Evolutionary conservation across 2,113 vertebrate genomes (phyloP), one percentile per base, ranked within the genome.

Genomic region (Polypterus senegalus): DNA sequence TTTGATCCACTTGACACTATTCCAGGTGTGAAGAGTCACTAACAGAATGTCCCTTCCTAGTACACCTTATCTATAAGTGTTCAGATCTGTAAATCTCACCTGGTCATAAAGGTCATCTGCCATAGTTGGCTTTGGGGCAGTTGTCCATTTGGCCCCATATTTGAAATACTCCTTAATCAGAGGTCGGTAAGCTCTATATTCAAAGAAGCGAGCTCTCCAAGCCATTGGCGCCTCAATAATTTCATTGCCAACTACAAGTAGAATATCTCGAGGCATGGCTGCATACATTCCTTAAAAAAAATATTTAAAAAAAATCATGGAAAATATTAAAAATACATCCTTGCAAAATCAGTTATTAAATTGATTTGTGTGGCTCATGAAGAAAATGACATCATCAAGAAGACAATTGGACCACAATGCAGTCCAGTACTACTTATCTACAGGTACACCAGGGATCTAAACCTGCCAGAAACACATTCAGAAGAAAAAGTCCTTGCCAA

Each of bases 201-300:
- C 97, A 64, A 99, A 98, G 84, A 99, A 99, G 1, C 97, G 93
- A 65, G 95, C 70, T 27, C 97, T 91, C 97, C 95, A 99, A 0
- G 97, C 97, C 97, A 99, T 99, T 1, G 97, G 96, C 0, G 96
- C 96, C 79, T 99, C 96, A 1, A 99, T 98, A 52, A 99, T 97
- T 78, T 99, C 96, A 58, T 95, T 96, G 27, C 96, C 96, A 69
- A 99, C 89, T 11, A 99, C 92, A 47, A 98, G 64, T 4, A 99
- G 81, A 77, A 99, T 98, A 79, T 99, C 96, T 73, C 96, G 86
- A 5, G 96, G 96, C 96, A 99, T 99, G 9, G 96, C 95, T 52
- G 89, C 87, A n/a, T 99, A 99, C 86, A 99, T 89, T 70, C 97
- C 97, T 98, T 53, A 70, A 64, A 67, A 47, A 47, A 5, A n/a